Evolutionary conservation across 2,113 vertebrate genomes (phyloP).

Genomic region (Leptosomus discolor): DNA sequence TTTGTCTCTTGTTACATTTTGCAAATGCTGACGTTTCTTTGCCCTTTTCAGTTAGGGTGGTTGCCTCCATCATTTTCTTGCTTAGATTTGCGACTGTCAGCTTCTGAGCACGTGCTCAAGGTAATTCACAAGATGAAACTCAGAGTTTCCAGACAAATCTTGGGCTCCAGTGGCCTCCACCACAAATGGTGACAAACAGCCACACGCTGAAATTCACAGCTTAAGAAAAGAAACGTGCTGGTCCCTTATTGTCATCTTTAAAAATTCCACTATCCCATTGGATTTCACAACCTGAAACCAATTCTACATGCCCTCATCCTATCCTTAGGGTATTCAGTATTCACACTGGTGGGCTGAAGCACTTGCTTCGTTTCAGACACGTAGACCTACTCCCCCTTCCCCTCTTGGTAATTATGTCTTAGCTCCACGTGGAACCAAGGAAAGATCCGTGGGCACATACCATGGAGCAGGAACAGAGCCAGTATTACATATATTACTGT

Average conservation of each 20-base stretch:
- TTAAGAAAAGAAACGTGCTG: no score
- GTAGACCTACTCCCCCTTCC: background rate
- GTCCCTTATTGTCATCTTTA: background rate
- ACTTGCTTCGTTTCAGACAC: background rate
- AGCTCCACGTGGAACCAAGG: background rate
- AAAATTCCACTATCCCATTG: background rate
- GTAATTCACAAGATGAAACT: background rate
- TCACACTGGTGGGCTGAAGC: background rate
- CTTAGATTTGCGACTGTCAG: background rate
- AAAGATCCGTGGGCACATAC: background rate
- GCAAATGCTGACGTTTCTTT: background rate
- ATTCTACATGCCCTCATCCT: background rate
- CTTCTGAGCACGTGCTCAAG: background rate
- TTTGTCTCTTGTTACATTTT: background rate
- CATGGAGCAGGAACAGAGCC: fast-evolving
- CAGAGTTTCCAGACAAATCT: background rate
- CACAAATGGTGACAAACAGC: background rate
- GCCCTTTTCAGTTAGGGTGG: background rate
- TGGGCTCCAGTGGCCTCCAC: background rate
- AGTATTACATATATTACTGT: background rate
- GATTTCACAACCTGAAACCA: background rate
- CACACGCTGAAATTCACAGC: fast-evolving
- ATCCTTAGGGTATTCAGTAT: background rate
- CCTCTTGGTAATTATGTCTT: background rate
- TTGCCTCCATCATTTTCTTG: background rate